Evolutionary conservation across 1,140 invertebrate genomes (phyloP).

Genomic region (Macrostomum lignano): DNA sequence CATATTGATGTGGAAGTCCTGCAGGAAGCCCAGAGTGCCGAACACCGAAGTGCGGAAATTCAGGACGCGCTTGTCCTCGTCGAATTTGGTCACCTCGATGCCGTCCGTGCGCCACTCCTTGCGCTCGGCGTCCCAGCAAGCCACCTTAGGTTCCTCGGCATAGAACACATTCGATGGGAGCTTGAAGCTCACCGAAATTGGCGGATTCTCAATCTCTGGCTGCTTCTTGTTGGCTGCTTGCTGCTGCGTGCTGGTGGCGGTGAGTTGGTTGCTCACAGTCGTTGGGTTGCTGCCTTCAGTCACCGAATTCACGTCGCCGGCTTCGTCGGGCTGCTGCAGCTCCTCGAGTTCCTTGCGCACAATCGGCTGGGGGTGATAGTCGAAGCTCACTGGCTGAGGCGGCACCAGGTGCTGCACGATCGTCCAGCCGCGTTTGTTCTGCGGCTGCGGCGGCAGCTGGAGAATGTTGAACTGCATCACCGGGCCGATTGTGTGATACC

Average conservation of each 20-base stretch:
- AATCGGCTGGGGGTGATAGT: too few species aligned
- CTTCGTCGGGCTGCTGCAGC: too few species aligned
- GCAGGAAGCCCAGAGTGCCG: conserved; percentile 19
- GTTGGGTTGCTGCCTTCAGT: too few species aligned
- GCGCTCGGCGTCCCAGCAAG: conserved; percentile 17
- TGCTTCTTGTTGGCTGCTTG: too few species aligned
- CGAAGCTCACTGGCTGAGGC: conserved; percentile 10
- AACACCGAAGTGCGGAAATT: conserved; percentile 21
- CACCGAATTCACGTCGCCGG: too few species aligned
- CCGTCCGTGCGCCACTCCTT: conserved; percentile 19
- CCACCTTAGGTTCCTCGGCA: conserved; percentile 19
- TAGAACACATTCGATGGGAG: conserved; percentile 12
- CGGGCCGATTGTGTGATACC: conserved; percentile 17
- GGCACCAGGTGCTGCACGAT: conserved; percentile 12
- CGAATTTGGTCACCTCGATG: conserved; percentile 15
- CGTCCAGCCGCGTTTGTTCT: conserved; percentile 16
- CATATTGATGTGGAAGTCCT: conserved; percentile 26
- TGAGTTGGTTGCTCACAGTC: too few species aligned
- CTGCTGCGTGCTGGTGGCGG: too few species aligned
- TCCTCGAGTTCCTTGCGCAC: too few species aligned
- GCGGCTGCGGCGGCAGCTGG: conserved; percentile 24
- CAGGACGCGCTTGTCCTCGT: conserved; percentile 18
- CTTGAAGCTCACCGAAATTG: too few species aligned
- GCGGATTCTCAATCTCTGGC: too few species aligned
- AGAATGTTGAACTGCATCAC: conserved; percentile 20